Base-by-base conservation (phyloP, 2,888 invertebrate species). In the Euproctis similis region DNA sequence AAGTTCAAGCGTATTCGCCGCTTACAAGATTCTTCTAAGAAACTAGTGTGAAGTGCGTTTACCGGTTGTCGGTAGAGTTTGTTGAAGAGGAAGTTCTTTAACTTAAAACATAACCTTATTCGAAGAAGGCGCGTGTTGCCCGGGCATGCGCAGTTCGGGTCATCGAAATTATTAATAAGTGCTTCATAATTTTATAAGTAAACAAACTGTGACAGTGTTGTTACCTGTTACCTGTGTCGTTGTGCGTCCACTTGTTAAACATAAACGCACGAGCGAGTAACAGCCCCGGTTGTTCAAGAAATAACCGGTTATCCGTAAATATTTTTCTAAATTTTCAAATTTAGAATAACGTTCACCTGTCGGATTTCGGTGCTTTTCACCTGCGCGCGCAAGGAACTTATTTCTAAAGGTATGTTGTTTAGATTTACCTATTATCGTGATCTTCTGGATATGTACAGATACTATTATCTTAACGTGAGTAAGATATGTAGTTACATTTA, bases 361-460 rank as follows among this genome's bases (percentile, higher is more conserved):
- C 73, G 80, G 73, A 81, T 74, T 78, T 69, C 59, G 68, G 69
- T 69, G 70, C 70, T 70, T 63, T 67, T 73, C 30, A 34, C 68
- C 78, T 84, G 82, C 82, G 82, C 84, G 82, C 82, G 82, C 82
- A 84, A 60, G 53, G 59, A 54, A 69, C 55, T 68, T 75, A 66
- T 71, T 64, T 65, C 65, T 57, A 69, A 73, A 84, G 84, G 84
- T 84, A 55, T 71, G 75, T 62, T 8, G 26, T 23, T n/a, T n/a
- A n/a, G n/a, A n/a, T n/a, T n/a, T n/a, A n/a, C n/a, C n/a, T n/a
- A n/a, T n/a, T n/a, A n/a, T n/a, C n/a, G n/a, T n/a, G n/a, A n/a
- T n/a, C n/a, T n/a, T n/a, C n/a, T n/a, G n/a, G n/a, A n/a, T n/a
- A n/a, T n/a, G n/a, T n/a, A n/a, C n/a, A n/a, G n/a, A n/a, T n/a